Percentiles rank a stretch among this genome's conserved stretches.
Evolutionary conservation across 2,797 vertebrate species (phyloP).

Genomic region (Kryptopterus vitreolus): DNA sequence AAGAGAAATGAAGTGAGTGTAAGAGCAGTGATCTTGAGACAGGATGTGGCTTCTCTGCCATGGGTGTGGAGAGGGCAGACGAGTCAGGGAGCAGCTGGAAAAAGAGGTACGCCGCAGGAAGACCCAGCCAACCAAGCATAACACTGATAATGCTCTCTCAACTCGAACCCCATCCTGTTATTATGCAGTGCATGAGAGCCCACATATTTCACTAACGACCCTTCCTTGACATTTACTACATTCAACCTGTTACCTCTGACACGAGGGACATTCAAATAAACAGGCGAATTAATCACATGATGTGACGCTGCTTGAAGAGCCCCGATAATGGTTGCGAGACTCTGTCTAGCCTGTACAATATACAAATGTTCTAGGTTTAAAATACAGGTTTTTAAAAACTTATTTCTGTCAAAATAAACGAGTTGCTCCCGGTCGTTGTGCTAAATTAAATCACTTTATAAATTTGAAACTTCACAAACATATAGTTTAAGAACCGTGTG

Average conservation of each 20-base stretch:
- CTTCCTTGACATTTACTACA: constrained; percentile 21
- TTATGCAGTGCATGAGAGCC: constrained; percentile 53
- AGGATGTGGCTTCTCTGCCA: constrained; percentile 59
- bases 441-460: too few relatives aligned
- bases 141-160: constrained; percentile 74
- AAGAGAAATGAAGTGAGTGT: constrained; percentile 58
- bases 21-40: constrained; percentile 42
- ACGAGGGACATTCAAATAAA: constrained; percentile 31
- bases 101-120: constrained; percentile 69
- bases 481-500: not conserved
- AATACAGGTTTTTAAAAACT: not conserved
- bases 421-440: too few relatives aligned
- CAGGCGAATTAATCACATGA: constrained; percentile 8
- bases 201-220: constrained; percentile 38
- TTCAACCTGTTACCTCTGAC: constrained; percentile 20
- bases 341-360: too few relatives aligned
- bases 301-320: not conserved
- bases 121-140: constrained; percentile 68
- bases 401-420: too few relatives aligned
- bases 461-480: not conserved
- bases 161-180: constrained; percentile 78
- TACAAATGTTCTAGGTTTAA: too few relatives aligned
- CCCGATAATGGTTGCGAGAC: not conserved
- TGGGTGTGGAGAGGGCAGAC: constrained; percentile 65
- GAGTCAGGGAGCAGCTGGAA: constrained; percentile 76